These are phyloP conservation scores for Falco concolor DNA, from an alignment of 2,797 vertebrate genomes.

Conservation along the genomic window DNA sequence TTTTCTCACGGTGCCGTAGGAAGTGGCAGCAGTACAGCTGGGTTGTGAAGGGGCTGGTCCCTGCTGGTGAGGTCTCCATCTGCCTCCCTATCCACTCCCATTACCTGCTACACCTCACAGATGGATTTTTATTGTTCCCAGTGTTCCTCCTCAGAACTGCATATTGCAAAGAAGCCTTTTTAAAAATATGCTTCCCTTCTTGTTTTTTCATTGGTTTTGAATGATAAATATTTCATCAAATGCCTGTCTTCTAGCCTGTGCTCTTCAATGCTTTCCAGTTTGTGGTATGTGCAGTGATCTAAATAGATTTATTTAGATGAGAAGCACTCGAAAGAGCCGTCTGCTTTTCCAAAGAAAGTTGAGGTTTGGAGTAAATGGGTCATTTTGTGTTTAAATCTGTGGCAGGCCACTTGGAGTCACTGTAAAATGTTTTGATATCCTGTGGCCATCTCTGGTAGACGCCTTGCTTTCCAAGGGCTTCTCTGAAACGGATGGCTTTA, in stretches of 20 bases:
- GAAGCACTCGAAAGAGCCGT: not conserved
- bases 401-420: not conserved
- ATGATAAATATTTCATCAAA: not conserved
- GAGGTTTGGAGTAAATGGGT: not conserved
- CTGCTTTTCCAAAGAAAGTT: not conserved
- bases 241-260: not conserved
- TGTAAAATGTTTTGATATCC: not conserved
- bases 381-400: not conserved
- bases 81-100: not conserved
- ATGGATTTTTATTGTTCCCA: not conserved
- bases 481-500: not conserved
- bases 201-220: not conserved
- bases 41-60: not conserved
- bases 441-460: rapidly evolving
- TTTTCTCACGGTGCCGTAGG: rapidly evolving
- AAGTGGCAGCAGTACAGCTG: not conserved
- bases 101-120: not conserved
- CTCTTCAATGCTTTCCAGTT: not conserved
- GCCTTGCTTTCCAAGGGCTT: not conserved
- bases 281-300: not conserved
- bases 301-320: not conserved
- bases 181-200: not conserved
- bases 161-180: not conserved
- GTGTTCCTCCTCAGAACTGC: not conserved
- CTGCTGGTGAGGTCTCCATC: not conserved